These are phyloP conservation scores for Tiliqua scincoides DNA, from an alignment of 2,113 vertebrate species.

Conservation along the genomic window DNA sequence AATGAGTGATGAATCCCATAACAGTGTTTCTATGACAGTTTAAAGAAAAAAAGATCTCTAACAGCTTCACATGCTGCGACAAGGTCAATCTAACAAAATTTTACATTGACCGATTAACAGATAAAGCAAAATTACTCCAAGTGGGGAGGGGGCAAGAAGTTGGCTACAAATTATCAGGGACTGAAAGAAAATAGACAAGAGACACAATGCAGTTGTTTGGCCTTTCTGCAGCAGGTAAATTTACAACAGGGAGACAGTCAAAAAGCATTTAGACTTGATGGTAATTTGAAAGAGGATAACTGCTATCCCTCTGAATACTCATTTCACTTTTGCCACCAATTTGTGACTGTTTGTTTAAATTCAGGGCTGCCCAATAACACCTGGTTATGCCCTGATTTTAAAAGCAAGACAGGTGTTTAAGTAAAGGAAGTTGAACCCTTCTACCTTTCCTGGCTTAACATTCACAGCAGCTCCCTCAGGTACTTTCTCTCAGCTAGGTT, in stretches of 20 bases:
- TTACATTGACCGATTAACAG: not conserved
- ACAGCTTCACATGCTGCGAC: not conserved
- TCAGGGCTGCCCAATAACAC: not conserved
- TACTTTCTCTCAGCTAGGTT: not conserved
- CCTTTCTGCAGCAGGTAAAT: not conserved
- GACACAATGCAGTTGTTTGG: not conserved
- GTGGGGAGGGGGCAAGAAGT: not conserved
- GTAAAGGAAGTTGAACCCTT: not conserved
- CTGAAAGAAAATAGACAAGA: not conserved
- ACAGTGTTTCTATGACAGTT: too few species aligned
- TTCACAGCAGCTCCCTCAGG: not conserved
- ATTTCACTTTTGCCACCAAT: not conserved
- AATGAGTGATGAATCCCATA: too few species aligned
- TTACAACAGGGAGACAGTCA: not conserved
- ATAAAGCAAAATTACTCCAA: not conserved
- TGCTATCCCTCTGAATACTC: not conserved
- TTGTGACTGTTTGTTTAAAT: not conserved
- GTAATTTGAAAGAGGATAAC: not conserved
- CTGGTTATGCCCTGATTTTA: not conserved
- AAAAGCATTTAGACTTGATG: not conserved
- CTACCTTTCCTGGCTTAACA: not conserved
- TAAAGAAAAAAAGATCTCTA: not conserved
- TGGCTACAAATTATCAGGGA: not conserved
- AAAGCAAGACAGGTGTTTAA: not conserved
- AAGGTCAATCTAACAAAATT: not conserved